Base-by-base conservation (phyloP, 2,888 invertebrate genomes). In the Lypha dubia region DNA sequence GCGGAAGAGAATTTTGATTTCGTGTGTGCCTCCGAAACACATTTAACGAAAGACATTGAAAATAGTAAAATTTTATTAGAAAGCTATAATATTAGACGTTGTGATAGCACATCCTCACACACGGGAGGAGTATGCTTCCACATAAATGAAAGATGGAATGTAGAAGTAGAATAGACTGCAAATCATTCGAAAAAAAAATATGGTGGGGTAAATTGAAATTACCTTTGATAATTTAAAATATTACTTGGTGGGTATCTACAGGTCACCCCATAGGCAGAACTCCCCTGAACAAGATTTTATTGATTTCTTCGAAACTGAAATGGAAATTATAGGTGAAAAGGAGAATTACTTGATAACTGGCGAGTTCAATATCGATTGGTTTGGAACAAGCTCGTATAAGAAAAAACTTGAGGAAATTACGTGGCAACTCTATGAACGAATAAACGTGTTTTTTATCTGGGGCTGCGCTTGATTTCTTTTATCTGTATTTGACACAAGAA, bases 71-170 rank as follows among this genome's bases (percentile, higher is more conserved):
- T 75, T n/a, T 3, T 3, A 0, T 17, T 44, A 44, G 9, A 32
- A 53, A 63, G 20, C 49, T 62, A 35, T n/a, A 49, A 38, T 6
- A 13, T 41, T 17, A 24, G 67, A 24, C 20, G 67, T 20, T 76
- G 58, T 20, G 22, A 76, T 22, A 67, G 67, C 22, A 28, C 8
- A 9, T 76, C 67, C 4, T 22, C 35, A 4, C 76, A 76, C 8
- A 58, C 75, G 2, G 76, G 68, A n/a, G 76, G 65, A 24, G 44
- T 75, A 11, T 75, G 62, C 17, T 53, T 63, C 11, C 63, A 63
- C 9, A 22, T 74, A 15, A 65, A 75, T 24, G 20, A 56, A 24
- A 46, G 20, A 20, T 63, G 41, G 56, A 13, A 44, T 6, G 1
- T 38, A 5, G n/a, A n/a, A 63, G 41, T 56, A 56, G 13, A 41